A percentile compares a stretch with the other conserved stretches of the same genome.
These are phyloP conservation scores for Volucella inflata DNA, from an alignment of 2,888 invertebrate species.

Conservation along the genomic window DNA sequence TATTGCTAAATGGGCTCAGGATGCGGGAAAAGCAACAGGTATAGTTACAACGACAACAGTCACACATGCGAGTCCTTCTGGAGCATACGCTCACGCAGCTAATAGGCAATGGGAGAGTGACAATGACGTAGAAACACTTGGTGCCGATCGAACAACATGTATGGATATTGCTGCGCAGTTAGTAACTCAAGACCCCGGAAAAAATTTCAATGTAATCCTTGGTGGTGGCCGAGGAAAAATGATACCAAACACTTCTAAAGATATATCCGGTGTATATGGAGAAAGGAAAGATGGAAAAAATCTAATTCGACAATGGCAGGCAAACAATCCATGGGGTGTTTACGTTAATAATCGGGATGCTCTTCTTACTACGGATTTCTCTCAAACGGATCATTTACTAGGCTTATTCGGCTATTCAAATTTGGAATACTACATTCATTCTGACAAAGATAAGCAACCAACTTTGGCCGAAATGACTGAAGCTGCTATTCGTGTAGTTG, in stretches of 20 bases:
- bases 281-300: constrained; percentile 87
- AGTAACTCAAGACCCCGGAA: constrained; percentile 88
- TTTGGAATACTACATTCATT: constrained; percentile 85
- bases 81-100: constrained; percentile 86
- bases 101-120: constrained; percentile 90
- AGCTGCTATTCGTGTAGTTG: constrained; percentile 86
- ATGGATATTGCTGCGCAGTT: constrained; percentile 90
- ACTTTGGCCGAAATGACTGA: constrained; percentile 88
- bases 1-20: constrained; percentile 88
- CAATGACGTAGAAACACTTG: constrained; percentile 83
- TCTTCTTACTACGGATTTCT: constrained; percentile 84
- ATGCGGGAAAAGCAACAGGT: constrained; percentile 86
- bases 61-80: constrained; percentile 92
- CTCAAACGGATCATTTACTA: constrained; percentile 84
- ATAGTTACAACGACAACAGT: constrained; percentile 91
- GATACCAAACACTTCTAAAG: constrained; percentile 85
- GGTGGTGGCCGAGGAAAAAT: constrained; percentile 91
- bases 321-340: constrained; percentile 84
- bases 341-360: constrained; percentile 86
- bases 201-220: constrained; percentile 89
- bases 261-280: constrained; percentile 84
- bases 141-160: constrained; percentile 82
- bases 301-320: constrained; percentile 88
- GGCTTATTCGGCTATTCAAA: constrained; percentile 85
- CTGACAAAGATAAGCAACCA: constrained; percentile 85